Base-by-base conservation (phyloP, 2,888 invertebrate genomes). In the Dione vanillae region DNA sequence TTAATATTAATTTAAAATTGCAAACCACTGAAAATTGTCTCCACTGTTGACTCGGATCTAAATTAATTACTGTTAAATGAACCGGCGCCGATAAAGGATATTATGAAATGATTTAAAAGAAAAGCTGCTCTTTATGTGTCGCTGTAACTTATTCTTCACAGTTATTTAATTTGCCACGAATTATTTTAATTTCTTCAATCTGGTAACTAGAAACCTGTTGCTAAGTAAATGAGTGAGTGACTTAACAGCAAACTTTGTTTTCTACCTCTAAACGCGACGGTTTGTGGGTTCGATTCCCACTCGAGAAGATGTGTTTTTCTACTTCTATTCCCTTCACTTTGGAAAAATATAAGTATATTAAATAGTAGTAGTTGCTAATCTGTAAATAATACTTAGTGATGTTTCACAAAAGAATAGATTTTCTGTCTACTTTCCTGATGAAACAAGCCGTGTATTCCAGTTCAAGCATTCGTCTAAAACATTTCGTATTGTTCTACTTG, bases 11-110 rank as follows among this genome's bases (percentile, higher is more conserved):
- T 27, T 61, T n/a, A 41, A 61, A 61, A 61, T 45, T 27, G 61
- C 45, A 61, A 35, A 27, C n/a, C n/a, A 45, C 43, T 56, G 37
- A 16, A 27, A 61, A 35, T 27, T 27, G 14, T 45, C 45, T 27
- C 2, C n/a, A 45, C 27, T n/a, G 43, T 27, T 45, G 61, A 45
- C 45, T 61, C n/a, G 45, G 27, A 61, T 45, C 45, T 20, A 43
- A 59, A 59, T 61, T 61, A 61, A 61, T 61, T 45, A 61, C 27
- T 45, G 61, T 45, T 61, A 61, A 61, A 45, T 45, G 61, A 61
- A 27, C 61, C 27, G 61, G 45, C 61, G 27, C 11, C 43, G 61
- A 61, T 61, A 45, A 45, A 61, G 61, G 45, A 61, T 45, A 61
- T 61, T 61, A 61, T 61, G 45, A 61, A 61, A 45, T n/a, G 61